phyloP scores from a whole-genome alignment of 2,113 vertebrate species.

The Empidonax traillii region DNA sequence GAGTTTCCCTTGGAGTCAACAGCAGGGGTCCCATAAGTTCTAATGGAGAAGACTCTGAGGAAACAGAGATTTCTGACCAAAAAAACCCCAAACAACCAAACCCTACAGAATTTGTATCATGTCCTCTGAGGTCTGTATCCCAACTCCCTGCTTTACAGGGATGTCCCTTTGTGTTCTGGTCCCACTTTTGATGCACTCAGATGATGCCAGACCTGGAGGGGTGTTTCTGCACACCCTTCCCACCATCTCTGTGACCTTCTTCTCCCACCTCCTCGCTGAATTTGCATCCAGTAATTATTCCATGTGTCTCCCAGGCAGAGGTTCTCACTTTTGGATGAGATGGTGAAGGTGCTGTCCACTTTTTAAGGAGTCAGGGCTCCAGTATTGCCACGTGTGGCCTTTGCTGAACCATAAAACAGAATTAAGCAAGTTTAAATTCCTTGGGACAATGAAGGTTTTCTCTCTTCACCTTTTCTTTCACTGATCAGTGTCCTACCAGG shows the following conservation, averaged over 20 bases:
- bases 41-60: background rate
- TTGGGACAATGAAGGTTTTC: background rate
- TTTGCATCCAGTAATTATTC: background rate
- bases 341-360: background rate
- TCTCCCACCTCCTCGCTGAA: background rate
- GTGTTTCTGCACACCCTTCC: background rate
- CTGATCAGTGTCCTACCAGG: background rate
- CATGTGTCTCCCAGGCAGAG: background rate
- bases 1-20: background rate
- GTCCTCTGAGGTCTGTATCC: background rate
- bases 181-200: background rate
- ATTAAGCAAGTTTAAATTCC: background rate
- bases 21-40: background rate
- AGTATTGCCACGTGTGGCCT: background rate
- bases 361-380: background rate
- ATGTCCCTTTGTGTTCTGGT: background rate
- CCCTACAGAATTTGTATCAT: background rate
- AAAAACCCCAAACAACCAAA: background rate
- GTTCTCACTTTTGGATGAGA: background rate
- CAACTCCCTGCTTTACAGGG: background rate
- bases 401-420: background rate
- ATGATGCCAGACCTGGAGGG: background rate
- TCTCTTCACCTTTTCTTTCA: background rate
- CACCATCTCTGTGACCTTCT: background rate
- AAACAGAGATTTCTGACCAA: background rate